Evolutionary conservation across 2,797 vertebrate genomes (phyloP).

Genomic region (Poeciliopsis infans): DNA sequence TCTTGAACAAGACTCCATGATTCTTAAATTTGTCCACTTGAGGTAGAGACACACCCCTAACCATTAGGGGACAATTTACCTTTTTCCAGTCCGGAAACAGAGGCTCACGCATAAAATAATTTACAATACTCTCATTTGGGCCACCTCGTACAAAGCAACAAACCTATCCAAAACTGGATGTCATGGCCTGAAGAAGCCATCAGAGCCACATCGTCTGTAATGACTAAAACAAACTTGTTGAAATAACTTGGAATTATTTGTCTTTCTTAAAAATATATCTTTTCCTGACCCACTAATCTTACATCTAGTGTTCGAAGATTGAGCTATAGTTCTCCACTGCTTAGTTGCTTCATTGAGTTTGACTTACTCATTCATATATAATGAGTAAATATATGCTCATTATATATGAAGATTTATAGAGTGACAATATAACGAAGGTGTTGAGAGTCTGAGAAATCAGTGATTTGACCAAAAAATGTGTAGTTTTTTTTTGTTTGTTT

Average conservation of each 20-base stretch:
- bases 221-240: conserved; percentile 16
- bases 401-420: neutral
- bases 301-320: conserved; percentile 13
- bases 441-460: neutral
- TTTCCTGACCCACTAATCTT: conserved; percentile 15
- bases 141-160: neutral
- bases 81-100: neutral
- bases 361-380: too few relatives aligned
- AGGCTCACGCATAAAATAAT: neutral
- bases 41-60: too few relatives aligned
- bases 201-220: neutral
- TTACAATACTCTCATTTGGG: neutral
- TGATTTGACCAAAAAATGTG: conserved; percentile 14
- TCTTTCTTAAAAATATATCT: neutral
- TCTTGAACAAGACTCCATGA: too few relatives aligned
- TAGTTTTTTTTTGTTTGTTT: conserved; percentile 29
- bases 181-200: neutral
- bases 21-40: too few relatives aligned
- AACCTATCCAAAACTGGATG: neutral
- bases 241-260: conserved; percentile 31
- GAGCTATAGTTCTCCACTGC: neutral
- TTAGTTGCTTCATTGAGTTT: neutral
- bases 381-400: neutral
- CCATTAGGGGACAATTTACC: too few relatives aligned
- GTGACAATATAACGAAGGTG: neutral